These are phyloP conservation scores for Lordiphosa andalusiaca DNA, from an alignment of 2,888 invertebrate species.

Conservation along the genomic window DNA sequence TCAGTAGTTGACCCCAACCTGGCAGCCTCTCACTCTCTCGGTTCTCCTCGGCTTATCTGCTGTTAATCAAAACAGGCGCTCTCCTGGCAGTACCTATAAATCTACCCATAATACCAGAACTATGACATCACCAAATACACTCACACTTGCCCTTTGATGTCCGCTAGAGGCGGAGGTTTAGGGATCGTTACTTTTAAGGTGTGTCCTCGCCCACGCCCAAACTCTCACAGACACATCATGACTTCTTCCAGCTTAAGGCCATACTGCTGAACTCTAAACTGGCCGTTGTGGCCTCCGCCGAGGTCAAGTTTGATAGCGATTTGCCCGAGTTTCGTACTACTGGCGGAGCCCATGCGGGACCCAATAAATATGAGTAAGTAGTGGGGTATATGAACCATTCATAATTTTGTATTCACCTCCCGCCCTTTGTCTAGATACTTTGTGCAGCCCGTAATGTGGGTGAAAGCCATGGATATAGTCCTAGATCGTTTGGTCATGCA, in stretches of 20 bases:
- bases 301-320: conserved; percentile 94
- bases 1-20: conserved; percentile 21
- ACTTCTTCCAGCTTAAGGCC: conserved; percentile 89
- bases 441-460: conserved; percentile 95
- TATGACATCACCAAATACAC: conserved; percentile 36
- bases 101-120: conserved; percentile 1
- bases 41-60: conserved; percentile 16
- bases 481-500: conserved; percentile 90
- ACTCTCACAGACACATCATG: background rate
- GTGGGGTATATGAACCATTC: background rate
- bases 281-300: conserved; percentile 87
- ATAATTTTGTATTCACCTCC: background rate
- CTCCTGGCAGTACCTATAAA: conserved; percentile 22
- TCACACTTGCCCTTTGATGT: conserved; percentile 33
- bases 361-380: conserved; percentile 78
- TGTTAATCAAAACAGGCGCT: conserved; percentile 1
- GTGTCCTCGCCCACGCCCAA: conserved; percentile 17
- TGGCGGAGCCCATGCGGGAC: conserved; percentile 82
- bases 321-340: conserved; percentile 91
- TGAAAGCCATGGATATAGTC: conserved; percentile 95
- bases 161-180: conserved; percentile 5
- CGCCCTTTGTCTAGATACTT: conserved; percentile 82
- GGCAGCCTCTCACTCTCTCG: background rate
- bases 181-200: conserved; percentile 53
- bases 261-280: conserved; percentile 89